These are phyloP conservation scores for Mystacornis crossleyi DNA, from an alignment of 2,113 vertebrate species.

Conservation along the genomic window DNA sequence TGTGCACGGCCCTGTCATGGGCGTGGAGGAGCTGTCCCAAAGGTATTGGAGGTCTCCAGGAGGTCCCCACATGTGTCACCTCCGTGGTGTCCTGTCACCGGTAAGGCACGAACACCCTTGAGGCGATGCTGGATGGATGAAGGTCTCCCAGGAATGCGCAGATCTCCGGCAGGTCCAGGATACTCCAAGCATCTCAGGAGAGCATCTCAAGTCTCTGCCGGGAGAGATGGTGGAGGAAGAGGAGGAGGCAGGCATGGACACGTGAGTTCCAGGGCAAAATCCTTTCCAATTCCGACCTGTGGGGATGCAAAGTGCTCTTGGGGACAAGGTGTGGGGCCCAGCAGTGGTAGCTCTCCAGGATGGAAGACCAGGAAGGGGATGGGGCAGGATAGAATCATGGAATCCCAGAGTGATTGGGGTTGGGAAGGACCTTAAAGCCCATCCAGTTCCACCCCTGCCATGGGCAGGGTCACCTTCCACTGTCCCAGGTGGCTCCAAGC, in stretches of 20 bases:
- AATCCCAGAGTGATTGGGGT: rapidly evolving
- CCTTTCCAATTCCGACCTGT: rapidly evolving
- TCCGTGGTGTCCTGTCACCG: rapidly evolving
- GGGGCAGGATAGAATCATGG: not conserved
- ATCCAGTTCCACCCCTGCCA: not conserved
- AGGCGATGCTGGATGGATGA: not conserved
- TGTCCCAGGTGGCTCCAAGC: rapidly evolving
- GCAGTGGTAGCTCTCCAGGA: not conserved
- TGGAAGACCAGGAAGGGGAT: not conserved
- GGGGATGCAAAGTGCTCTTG: not conserved
- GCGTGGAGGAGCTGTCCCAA: not conserved
- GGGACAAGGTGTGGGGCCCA: not conserved
- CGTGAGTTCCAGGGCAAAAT: not conserved
- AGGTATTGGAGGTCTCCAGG: not conserved
- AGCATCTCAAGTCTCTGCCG: not conserved
- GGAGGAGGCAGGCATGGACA: not conserved
- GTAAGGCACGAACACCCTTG: rapidly evolving
- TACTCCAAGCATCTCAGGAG: not conserved
- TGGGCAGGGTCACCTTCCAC: not conserved
- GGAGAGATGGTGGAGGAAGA: not conserved
- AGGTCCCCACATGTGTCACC: not conserved
- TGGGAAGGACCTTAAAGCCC: not conserved
- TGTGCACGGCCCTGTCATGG: not conserved
- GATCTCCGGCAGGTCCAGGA: not conserved
- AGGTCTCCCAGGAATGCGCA: not conserved